These are phyloP conservation scores for Drosophila sucinea DNA, from an alignment of 1,140 invertebrate genomes.

Conservation along the genomic window DNA sequence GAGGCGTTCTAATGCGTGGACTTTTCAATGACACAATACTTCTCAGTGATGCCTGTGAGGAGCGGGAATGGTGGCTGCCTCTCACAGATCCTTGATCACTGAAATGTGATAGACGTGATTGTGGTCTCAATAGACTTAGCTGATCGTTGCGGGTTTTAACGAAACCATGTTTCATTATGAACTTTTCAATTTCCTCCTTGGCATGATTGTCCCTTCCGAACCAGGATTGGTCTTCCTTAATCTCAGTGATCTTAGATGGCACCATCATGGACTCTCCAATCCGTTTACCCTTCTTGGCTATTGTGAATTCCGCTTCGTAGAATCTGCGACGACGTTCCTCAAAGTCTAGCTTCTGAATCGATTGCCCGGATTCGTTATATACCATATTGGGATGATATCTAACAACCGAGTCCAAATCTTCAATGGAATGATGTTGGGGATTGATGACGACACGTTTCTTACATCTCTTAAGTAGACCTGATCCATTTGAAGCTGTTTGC, in stretches of 20 bases:
- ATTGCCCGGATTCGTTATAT: background rate
- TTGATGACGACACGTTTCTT: background rate
- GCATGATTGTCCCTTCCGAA: constrained; percentile 16
- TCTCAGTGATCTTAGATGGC: background rate
- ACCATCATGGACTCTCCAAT: constrained; percentile 46
- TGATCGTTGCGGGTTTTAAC: constrained; percentile 33
- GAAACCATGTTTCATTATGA: constrained; percentile 36
- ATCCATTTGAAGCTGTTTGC: background rate
- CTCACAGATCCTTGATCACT: background rate
- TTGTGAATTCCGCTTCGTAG: constrained; percentile 51
- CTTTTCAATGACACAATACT: background rate
- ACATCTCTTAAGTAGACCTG: too few species aligned
- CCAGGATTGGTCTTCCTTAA: background rate
- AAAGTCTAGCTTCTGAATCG: constrained; percentile 13
- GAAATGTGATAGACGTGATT: background rate
- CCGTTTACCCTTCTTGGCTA: constrained; percentile 40
- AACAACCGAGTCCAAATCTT: background rate
- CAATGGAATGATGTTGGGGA: background rate
- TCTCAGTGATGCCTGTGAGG: constrained; percentile 1
- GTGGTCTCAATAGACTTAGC: background rate
- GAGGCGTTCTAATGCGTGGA: background rate
- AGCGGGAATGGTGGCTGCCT: background rate
- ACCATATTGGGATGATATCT: background rate
- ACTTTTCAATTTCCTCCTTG: constrained; percentile 30
- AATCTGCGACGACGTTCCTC: constrained; percentile 36